These are phyloP conservation scores for Dipodomys merriami DNA, from an alignment of 2,113 vertebrate species.

Conservation along the genomic window DNA sequence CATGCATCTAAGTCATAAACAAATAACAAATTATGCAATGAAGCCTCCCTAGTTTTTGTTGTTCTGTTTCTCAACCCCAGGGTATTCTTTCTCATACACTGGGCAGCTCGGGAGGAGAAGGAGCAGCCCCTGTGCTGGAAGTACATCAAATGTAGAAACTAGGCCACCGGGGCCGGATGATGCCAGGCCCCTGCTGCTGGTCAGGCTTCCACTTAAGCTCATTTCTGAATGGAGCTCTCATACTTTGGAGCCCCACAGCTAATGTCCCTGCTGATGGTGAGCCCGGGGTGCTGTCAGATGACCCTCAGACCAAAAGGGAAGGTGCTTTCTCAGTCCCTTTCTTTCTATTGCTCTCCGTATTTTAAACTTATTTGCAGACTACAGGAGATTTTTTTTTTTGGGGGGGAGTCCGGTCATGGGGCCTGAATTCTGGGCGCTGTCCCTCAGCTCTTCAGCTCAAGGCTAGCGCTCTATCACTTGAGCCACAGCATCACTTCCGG, in stretches of 20 bases:
- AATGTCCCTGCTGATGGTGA: not conserved
- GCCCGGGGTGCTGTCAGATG: not conserved
- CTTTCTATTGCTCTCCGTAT: not conserved
- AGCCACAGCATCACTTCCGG: too few species aligned
- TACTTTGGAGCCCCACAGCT: not conserved
- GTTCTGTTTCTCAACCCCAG: not conserved
- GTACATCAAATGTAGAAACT: constrained; percentile 51
- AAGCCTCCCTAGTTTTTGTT: constrained; percentile 23
- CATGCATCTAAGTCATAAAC: constrained; percentile 51
- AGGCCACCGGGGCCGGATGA: not conserved
- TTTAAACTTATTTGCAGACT: not conserved
- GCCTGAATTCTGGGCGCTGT: too few species aligned
- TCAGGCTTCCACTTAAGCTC: not conserved
- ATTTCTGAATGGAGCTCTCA: not conserved
- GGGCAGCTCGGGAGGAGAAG: not conserved
- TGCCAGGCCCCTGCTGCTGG: not conserved
- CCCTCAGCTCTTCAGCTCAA: too few species aligned
- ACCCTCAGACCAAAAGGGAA: not conserved
- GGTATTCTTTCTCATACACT: constrained; percentile 61
- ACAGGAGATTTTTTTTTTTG: not conserved
- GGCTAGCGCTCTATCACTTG: too few species aligned
- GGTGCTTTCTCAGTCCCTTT: not conserved
- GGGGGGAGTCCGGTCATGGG: too few species aligned
- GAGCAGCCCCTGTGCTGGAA: constrained; percentile 42
- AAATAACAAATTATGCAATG: constrained; percentile 71